These are phyloP conservation scores for Oligia fasciuncula DNA, from an alignment of 2,888 invertebrate genomes.

Conservation along the genomic window DNA sequence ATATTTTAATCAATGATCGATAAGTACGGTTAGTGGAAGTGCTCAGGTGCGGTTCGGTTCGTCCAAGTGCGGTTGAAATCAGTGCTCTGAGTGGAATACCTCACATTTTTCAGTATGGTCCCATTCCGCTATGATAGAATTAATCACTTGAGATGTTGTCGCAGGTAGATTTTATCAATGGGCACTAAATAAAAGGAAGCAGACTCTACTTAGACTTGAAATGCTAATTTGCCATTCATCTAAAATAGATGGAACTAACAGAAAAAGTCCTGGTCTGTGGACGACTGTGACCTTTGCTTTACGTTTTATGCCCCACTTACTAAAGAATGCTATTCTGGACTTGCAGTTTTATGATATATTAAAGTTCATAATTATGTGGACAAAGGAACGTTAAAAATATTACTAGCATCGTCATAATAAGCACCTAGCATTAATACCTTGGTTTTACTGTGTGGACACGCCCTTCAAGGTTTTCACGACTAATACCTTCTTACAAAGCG, in stretches of 20 bases:
- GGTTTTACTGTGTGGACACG: slow-evolving; percentile 30
- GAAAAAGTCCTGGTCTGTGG: background rate
- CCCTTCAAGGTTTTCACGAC: slow-evolving; percentile 40
- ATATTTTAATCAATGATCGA: slow-evolving; percentile 16
- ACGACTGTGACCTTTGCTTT: background rate
- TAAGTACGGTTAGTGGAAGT: background rate
- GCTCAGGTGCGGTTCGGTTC: too few relatives aligned
- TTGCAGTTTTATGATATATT: background rate
- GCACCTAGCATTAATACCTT: slow-evolving; percentile 5
- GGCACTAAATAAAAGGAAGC: background rate
- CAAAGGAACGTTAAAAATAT: slow-evolving; percentile 43
- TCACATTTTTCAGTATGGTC: background rate
- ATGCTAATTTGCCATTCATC: slow-evolving; percentile 3
- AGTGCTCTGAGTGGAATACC: too few relatives aligned
- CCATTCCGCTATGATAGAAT: background rate
- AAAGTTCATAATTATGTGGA: slow-evolving; percentile 7
- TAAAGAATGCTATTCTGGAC: slow-evolving; percentile 6
- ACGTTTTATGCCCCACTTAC: slow-evolving; percentile 8
- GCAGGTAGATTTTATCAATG: slow-evolving; percentile 15
- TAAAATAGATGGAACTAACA: background rate
- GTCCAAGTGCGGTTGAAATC: too few relatives aligned
- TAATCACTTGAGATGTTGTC: background rate
- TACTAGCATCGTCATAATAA: slow-evolving; percentile 5
- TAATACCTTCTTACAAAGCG: slow-evolving; percentile 47
- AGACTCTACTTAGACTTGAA: slow-evolving; percentile 9